These are phyloP conservation scores for Heloderma charlesbogerti DNA, from an alignment of 2,113 vertebrate genomes.

Conservation along the genomic window DNA sequence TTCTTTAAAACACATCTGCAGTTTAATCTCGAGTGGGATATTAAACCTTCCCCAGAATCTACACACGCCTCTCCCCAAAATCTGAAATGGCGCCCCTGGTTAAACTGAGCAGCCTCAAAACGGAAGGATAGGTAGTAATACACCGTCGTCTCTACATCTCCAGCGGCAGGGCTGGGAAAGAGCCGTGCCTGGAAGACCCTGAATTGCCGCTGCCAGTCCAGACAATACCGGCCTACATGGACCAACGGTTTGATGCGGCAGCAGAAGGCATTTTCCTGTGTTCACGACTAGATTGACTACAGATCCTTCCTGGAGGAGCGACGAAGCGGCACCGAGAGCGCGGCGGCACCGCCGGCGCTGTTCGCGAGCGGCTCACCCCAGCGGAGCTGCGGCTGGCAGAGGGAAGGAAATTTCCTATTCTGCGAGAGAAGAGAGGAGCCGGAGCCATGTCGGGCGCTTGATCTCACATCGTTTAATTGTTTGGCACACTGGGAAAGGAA, in stretches of 20 bases:
- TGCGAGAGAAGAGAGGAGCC: not conserved
- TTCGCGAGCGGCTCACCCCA: not conserved
- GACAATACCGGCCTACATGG: not conserved
- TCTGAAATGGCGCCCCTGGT: not conserved
- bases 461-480: slow-evolving; percentile 37
- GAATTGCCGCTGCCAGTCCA: not conserved
- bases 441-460: not conserved
- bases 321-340: not conserved
- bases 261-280: not conserved
- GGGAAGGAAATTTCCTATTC: not conserved
- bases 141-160: not conserved
- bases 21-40: too few relatives aligned
- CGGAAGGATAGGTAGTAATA: not conserved
- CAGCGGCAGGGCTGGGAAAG: not conserved
- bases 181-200: not conserved
- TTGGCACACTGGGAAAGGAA: slow-evolving; percentile 27
- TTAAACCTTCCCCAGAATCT: not conserved
- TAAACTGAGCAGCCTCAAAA: not conserved
- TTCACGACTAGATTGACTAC: not conserved
- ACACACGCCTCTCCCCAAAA: not conserved
- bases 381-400: not conserved
- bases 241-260: not conserved
- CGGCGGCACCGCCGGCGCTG: not conserved
- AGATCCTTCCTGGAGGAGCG: not conserved
- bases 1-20: not conserved